Conservation (phyloP, 2,888 invertebrate genomes). For the Scaptomyza flava region DNA sequence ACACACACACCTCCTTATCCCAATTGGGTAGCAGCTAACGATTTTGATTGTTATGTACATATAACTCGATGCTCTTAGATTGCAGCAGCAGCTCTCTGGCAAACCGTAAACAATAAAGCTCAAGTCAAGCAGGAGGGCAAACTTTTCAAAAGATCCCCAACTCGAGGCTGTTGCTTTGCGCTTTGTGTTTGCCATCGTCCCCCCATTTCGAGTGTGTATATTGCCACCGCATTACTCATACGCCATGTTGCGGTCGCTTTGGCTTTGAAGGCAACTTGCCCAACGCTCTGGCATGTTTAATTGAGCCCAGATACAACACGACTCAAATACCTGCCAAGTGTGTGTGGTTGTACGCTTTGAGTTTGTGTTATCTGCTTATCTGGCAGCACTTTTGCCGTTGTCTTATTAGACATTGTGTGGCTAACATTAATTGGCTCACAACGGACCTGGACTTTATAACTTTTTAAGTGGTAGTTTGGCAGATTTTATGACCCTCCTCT, state of each 20-base stretch:
- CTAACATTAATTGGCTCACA: conserved; percentile 68
- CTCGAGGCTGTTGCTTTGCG: conserved; percentile 46
- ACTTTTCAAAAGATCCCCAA: conserved; percentile 6
- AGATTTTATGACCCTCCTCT: conserved; percentile 38
- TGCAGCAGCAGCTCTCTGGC: conserved; percentile 46
- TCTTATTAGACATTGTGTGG: conserved; percentile 78
- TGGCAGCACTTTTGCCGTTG: conserved; percentile 57
- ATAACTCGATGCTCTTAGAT: conserved; percentile 61
- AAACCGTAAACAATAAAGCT: conserved; percentile 63
- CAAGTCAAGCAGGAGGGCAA: conserved; percentile 36
- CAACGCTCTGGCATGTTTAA: conserved; percentile 59
- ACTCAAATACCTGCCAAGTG: conserved; percentile 7
- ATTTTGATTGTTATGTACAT: conserved; percentile 70
- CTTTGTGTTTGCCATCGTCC: conserved; percentile 41
- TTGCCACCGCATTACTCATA: conserved; percentile 66
- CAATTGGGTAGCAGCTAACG: conserved; percentile 63
- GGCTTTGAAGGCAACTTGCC: conserved; percentile 46
- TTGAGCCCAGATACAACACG: conserved; percentile 49
- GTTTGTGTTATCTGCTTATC: conserved; percentile 63
- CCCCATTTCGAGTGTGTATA: conserved; percentile 10
- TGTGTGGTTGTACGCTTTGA: conserved; percentile 28
- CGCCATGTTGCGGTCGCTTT: conserved; percentile 53
- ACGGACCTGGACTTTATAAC: conserved; percentile 65
- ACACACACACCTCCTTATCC: not conserved
- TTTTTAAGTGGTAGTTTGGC: conserved; percentile 44